phyloP scores from a whole-genome alignment of 2,888 invertebrate species.

The Athrips mouffetella region DNA sequence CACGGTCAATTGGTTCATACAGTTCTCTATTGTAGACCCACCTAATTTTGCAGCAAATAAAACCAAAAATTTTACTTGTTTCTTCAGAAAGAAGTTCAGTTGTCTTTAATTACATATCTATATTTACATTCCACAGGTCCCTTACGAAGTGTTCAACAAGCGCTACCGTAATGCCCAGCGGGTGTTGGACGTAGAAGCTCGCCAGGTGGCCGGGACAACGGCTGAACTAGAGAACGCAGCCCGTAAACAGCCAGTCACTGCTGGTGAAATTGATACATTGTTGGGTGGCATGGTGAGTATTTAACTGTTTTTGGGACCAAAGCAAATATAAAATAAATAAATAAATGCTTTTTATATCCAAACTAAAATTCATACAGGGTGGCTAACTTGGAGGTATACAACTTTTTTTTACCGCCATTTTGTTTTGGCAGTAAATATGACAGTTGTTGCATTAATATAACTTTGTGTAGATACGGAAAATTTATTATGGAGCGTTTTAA shows the following conservation, averaged over 20 bases:
- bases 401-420: too few species aligned
- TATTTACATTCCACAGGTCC: constrained; percentile 90
- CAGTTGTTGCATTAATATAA: too few species aligned
- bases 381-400: too few species aligned
- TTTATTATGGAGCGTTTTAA: too few species aligned
- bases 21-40: too few species aligned
- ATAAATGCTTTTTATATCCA: neutral
- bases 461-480: too few species aligned
- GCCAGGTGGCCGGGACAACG: constrained; percentile 89
- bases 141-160: constrained; percentile 98
- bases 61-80: neutral
- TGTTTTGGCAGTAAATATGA: too few species aligned
- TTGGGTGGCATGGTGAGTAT: constrained; percentile 88
- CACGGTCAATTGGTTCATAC: too few species aligned
- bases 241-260: constrained; percentile 66
- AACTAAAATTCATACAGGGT: too few species aligned
- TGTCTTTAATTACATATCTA: neutral
- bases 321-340: neutral
- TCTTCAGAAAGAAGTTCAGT: neutral
- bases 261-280: constrained; percentile 86
- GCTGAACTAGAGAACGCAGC: constrained; percentile 88
- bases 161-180: constrained; percentile 97
- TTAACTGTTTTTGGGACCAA: neutral
- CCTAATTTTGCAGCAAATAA: too few species aligned
- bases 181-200: constrained; percentile 93